phyloP scores from a whole-genome alignment of 2,797 vertebrate genomes.

The Fratercula arctica region DNA sequence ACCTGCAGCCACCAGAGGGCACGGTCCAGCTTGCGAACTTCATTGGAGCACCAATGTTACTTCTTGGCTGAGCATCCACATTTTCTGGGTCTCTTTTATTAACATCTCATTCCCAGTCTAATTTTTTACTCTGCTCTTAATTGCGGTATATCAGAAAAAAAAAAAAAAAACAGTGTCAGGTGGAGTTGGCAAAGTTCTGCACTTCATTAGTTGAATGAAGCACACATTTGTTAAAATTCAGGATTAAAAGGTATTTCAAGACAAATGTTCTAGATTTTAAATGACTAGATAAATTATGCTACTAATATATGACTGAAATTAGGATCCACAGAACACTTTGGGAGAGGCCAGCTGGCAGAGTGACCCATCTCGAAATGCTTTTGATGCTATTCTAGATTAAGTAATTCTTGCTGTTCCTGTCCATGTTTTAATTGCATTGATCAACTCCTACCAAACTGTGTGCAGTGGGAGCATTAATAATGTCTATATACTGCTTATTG shows the following conservation, averaged over 20 bases:
- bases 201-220: neutral
- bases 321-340: neutral
- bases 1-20: constrained; percentile 65
- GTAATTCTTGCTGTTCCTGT: neutral
- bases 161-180: neutral
- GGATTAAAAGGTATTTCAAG: neutral
- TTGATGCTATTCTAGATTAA: neutral
- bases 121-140: neutral
- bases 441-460: neutral
- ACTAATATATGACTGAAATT: neutral
- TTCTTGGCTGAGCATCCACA: neutral
- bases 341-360: neutral
- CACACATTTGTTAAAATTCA: neutral
- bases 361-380: neutral
- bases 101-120: neutral
- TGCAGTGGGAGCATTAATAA: neutral
- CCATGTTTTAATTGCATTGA: neutral
- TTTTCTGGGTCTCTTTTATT: neutral
- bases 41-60: accelerated
- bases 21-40: constrained; percentile 25
- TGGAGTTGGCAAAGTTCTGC: neutral
- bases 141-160: too few species aligned
- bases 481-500: neutral
- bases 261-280: neutral
- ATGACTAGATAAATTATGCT: accelerated